Conservation (phyloP, 2,888 invertebrate genomes). For the Altica lythri region DNA sequence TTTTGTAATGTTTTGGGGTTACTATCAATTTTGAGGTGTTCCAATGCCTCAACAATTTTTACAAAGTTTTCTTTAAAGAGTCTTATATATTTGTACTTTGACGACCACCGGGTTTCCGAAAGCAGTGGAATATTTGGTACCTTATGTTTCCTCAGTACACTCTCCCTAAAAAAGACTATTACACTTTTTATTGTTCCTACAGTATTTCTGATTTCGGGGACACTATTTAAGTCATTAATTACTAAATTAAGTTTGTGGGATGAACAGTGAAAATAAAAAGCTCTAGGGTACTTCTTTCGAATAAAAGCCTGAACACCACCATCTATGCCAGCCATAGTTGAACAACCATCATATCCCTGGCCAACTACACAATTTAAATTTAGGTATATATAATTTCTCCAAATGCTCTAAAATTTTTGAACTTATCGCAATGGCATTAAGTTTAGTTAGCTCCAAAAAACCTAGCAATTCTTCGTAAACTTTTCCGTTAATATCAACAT, state of each 20-base stretch:
- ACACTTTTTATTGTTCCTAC: background rate
- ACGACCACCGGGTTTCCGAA: too few relatives aligned
- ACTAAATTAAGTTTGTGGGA: slow-evolving; percentile 20
- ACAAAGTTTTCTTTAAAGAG: too few relatives aligned
- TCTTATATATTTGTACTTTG: too few relatives aligned
- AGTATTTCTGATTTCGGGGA: background rate
- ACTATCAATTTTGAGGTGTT: too few relatives aligned
- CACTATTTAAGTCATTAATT: slow-evolving; percentile 1
- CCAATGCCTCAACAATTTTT: too few relatives aligned
- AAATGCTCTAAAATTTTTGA: background rate
- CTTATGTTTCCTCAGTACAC: too few relatives aligned
- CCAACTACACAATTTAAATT: too few relatives aligned
- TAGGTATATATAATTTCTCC: too few relatives aligned
- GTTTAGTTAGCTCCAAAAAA: background rate
- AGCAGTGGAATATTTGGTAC: too few relatives aligned
- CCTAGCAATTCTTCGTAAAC: background rate
- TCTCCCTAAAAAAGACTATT: too few relatives aligned
- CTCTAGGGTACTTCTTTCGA: slow-evolving; percentile 17
- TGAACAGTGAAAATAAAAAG: slow-evolving; percentile 21
- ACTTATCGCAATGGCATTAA: background rate
- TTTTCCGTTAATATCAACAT: too few relatives aligned
- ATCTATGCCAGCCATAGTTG: slow-evolving; percentile 25
- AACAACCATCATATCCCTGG: slow-evolving; percentile 22
- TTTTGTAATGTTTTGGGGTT: too few relatives aligned
- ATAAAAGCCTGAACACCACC: slow-evolving; percentile 18